Percentiles rank a stretch among this genome's conserved stretches.
Conservation (phyloP, 2,113 vertebrate genomes). For the Aldabrachelys gigantea region DNA sequence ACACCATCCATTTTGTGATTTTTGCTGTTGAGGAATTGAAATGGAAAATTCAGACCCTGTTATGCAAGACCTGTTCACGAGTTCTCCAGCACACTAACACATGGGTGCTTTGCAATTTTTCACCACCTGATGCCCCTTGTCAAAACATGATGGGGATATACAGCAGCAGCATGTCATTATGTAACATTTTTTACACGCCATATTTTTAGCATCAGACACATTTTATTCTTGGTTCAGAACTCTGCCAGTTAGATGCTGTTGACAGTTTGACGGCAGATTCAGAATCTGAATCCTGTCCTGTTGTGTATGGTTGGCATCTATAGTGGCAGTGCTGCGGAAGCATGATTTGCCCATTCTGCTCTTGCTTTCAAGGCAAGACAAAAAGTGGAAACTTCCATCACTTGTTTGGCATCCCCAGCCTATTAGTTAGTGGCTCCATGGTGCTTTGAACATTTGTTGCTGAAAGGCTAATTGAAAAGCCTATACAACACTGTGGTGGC, state of each 20-base stretch:
- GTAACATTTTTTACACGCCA: constrained; percentile 70
- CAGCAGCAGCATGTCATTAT: constrained; percentile 69
- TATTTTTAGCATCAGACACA: constrained; percentile 72
- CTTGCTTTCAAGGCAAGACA: constrained; percentile 38
- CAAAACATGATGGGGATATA: constrained; percentile 69
- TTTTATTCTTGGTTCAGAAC: constrained; percentile 70
- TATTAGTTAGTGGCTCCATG: constrained; percentile 62
- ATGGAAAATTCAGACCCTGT: not conserved
- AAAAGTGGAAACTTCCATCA: constrained; percentile 47
- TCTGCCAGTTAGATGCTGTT: constrained; percentile 60
- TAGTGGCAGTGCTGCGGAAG: constrained; percentile 48
- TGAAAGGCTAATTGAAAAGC: constrained; percentile 37
- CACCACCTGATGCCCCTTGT: constrained; percentile 65
- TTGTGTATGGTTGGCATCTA: constrained; percentile 57
- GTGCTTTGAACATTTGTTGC: constrained; percentile 26
- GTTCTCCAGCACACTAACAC: constrained; percentile 13
- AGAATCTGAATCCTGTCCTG: constrained; percentile 53
- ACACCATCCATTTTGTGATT: constrained; percentile 23
- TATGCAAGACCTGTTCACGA: accelerated
- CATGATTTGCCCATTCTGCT: constrained; percentile 53
- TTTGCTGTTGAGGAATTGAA: constrained; percentile 20
- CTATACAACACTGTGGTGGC: not conserved
- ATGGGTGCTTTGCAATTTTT: constrained; percentile 55
- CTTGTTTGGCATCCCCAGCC: constrained; percentile 27
- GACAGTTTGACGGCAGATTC: constrained; percentile 66